Evolutionary conservation across 2,797 vertebrate species (phyloP), one percentile per base, ranked within the genome.

Genomic region (Nyctibius grandis): DNA sequence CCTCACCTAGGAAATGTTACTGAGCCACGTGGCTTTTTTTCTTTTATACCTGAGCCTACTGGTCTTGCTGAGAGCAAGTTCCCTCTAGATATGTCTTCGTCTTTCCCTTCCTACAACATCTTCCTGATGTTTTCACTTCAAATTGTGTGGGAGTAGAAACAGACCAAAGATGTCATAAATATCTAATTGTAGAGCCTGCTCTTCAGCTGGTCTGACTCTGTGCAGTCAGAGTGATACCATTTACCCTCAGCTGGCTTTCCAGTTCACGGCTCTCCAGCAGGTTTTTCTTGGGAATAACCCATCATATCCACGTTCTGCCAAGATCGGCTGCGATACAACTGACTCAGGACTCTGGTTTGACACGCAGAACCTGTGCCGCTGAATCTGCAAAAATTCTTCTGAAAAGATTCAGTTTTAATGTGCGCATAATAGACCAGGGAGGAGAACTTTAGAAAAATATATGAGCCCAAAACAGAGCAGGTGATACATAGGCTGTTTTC

Each of bases 341-440:
- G 47, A 65, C 29, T 56, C 44, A 54, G 47, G 29, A 63, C 5
- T 54, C 18, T 60, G 50, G 56, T 54, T 53, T 60, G 48, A 70
- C 61, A 69, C 0, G 1, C 20, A 54, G 36, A 80, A 31, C 15
- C 38, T 29, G 12, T 59, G n/a, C 45, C 0, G 0, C 25, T 78
- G 33, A 76, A 31, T 36, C 38, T 40, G 26, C 25, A 73, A 74
- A 64, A 69, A 57, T 31, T 45, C 31, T 67, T 54, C 45, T 3
- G 2, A 79, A 53, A 89, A 88, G 18, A 57, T 45, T 81, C 15
- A 5, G 2, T 78, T 88, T 36, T 74, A 59, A 56, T 68, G 38
- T 56, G 22, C 22, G 81, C 44, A 75, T 28, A 89, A 59, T 34
- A 81, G 13, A 69, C 11, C 3, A 42, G 20, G 38, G 48, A 69